Conservation (phyloP, 1,140 invertebrate species). For the Brevipalpus yothersi region DNA sequence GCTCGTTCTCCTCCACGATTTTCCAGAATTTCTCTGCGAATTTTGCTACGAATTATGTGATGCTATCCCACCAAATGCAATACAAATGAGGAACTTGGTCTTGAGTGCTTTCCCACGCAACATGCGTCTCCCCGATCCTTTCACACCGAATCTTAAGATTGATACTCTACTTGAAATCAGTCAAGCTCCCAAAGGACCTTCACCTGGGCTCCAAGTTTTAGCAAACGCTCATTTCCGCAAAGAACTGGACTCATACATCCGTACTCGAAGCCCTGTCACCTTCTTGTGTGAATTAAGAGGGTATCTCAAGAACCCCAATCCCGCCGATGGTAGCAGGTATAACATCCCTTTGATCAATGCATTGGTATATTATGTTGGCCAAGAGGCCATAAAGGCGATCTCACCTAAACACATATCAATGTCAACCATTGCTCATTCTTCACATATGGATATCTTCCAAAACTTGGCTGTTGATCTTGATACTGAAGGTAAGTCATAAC, state of each 20-base stretch:
- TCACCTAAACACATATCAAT: constrained; percentile 62
- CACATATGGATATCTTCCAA: constrained; percentile 99
- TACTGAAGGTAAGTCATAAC: constrained; percentile 45
- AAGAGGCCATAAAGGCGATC: constrained; percentile 52
- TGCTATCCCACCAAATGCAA: constrained; percentile 93
- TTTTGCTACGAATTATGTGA: constrained; percentile 99
- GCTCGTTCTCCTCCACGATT: constrained; percentile 89
- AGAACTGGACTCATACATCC: constrained; percentile 86
- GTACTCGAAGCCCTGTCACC: constrained; percentile 74
- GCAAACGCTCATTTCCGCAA: constrained; percentile 15
- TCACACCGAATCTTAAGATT: constrained; percentile 88
- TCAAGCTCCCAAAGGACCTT: constrained; percentile 30
- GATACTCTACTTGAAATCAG: constrained; percentile 68
- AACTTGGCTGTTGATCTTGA: constrained; percentile 91
- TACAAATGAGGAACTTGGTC: constrained; percentile 95
- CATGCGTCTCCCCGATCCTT: constrained; percentile 92
- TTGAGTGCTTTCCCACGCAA: constrained; percentile 89
- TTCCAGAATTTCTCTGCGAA: constrained; percentile 95
- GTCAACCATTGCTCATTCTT: constrained; percentile 82
- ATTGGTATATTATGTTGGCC: constrained; percentile 86
- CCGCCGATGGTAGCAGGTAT: constrained; percentile 20
- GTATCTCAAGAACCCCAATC: constrained; percentile 39
- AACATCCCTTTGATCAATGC: constrained; percentile 92
- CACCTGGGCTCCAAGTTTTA: not conserved
- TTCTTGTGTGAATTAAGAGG: constrained; percentile 74